Evolutionary conservation across 1,140 invertebrate species (phyloP).

Genomic region (Eriosoma lanigerum): DNA sequence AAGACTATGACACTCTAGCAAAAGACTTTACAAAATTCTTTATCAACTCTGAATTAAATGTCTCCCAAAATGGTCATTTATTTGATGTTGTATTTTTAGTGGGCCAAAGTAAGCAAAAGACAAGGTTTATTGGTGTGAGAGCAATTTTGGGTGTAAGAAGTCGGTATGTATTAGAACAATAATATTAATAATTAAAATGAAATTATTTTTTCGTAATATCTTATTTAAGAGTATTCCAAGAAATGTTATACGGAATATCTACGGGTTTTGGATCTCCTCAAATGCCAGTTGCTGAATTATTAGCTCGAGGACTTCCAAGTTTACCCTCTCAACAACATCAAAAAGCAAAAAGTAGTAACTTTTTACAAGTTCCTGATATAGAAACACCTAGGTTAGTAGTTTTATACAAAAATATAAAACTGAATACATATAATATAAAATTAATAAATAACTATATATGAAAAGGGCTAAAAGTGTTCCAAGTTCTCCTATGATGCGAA

Average conservation of each 20-base stretch:
- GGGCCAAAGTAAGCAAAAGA: slow-evolving; percentile 86
- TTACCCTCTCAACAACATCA: slow-evolving; percentile 80
- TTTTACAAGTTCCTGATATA: slow-evolving; percentile 79
- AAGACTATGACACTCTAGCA: slow-evolving; percentile 89
- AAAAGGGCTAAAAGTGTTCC: slow-evolving; percentile 86
- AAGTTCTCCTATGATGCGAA: slow-evolving; percentile 91
- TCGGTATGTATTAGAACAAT: slow-evolving; percentile 62
- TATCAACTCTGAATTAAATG: slow-evolving; percentile 75
- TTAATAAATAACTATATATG: slow-evolving; percentile 49
- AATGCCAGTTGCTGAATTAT: slow-evolving; percentile 83
- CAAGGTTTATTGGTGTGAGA: slow-evolving; percentile 75
- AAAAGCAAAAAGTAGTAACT: slow-evolving; percentile 87
- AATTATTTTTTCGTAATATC: not conserved
- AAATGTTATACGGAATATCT: slow-evolving; percentile 93
- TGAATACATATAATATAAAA: not conserved
- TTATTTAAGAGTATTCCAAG: slow-evolving; percentile 72
- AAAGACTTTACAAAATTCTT: slow-evolving; percentile 90
- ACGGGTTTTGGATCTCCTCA: slow-evolving; percentile 90
- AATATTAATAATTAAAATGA: not conserved
- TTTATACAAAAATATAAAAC: not conserved
- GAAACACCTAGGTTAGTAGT: slow-evolving; percentile 66
- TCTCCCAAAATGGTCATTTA: slow-evolving; percentile 71
- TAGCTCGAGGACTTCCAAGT: slow-evolving; percentile 80
- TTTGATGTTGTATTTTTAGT: slow-evolving; percentile 92
- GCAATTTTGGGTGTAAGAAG: slow-evolving; percentile 88